These are phyloP conservation scores for Ranitomeya imitator DNA, from an alignment of 2,113 vertebrate species.

Conservation along the genomic window DNA sequence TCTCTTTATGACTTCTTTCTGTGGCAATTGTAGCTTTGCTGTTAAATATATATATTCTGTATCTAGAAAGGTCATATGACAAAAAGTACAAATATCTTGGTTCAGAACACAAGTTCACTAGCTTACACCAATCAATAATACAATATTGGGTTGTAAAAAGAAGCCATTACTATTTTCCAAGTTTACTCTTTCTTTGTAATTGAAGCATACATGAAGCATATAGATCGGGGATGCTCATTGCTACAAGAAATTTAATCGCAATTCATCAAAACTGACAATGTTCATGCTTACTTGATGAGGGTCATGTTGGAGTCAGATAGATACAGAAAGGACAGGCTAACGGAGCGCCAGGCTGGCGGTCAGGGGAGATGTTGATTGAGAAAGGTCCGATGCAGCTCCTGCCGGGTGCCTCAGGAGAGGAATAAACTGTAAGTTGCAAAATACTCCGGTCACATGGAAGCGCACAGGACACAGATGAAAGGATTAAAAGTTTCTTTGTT, in stretches of 20 bases:
- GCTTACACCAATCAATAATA: slow-evolving; percentile 8
- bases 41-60: not conserved
- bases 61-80: slow-evolving; percentile 18
- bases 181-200: not conserved
- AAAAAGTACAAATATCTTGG: slow-evolving; percentile 20
- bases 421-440: too few species aligned
- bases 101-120: slow-evolving; percentile 25
- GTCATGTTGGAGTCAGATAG: too few species aligned
- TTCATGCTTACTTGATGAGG: too few species aligned
- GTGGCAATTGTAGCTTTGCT: slow-evolving; percentile 1
- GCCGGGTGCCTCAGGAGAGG: too few species aligned
- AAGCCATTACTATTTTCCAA: slow-evolving; percentile 4
- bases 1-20: slow-evolving; percentile 12
- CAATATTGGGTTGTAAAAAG: slow-evolving; percentile 4
- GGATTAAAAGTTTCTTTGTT: too few species aligned
- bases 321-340: too few species aligned
- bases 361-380: too few species aligned
- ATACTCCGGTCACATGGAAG: too few species aligned
- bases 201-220: not conserved
- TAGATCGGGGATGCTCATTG: not conserved
- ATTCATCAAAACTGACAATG: not conserved
- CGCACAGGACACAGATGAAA: too few species aligned
- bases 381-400: too few species aligned
- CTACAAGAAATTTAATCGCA: not conserved
- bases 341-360: too few species aligned